Evolutionary conservation across 2,888 invertebrate genomes (phyloP), one percentile per base, ranked within the genome.

Genomic region (Erebia epiphron): DNA sequence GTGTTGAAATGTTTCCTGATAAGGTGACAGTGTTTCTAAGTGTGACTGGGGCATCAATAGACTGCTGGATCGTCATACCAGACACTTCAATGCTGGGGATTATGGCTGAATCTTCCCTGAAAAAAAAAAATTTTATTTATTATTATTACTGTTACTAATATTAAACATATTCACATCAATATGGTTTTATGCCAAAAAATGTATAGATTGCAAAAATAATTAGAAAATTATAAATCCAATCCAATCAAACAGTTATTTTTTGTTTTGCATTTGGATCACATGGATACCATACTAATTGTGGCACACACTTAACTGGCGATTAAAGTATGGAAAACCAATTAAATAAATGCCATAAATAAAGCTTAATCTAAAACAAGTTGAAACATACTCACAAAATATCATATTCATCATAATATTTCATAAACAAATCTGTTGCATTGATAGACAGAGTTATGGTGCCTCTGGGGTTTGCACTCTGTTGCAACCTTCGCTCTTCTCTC

Each of bases 351-450:
- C n/a, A n/a, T n/a, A n/a, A n/a, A n/a, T 43, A 43, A 9, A 43
- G 43, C 0, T 35, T 35, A 11, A 46, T 16, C 14, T 7, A 52
- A n/a, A 16, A n/a, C 14, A 52, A 16, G 16, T 7, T 50, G n/a
- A 18, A 1, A 10, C 67, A 65, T 73, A 90, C 91, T 89, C 76
- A 92, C 92, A 90, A 73, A 78, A 90, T 89, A 80, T 95, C 95
- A 81, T 95, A 94, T 76, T 96, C 96, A 83, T 96, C 95, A 77
- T 97, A 96, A 80, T 98, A 98, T 79, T 95, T 95, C 79, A 95
- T 97, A 89, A 99, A 99, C 80, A 99, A 91, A 83, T 99, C 98
- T 0, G 98, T 98, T 0, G 98, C 98, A 93, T 99, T 98, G 26
- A 99, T 95, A 76, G 97, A 97, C 54, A 99, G 95, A 14, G 96